Percentiles rank a stretch among this genome's conserved stretches.
phyloP scores from a whole-genome alignment of 2,888 invertebrate genomes.

The Clusia tigrina region DNA sequence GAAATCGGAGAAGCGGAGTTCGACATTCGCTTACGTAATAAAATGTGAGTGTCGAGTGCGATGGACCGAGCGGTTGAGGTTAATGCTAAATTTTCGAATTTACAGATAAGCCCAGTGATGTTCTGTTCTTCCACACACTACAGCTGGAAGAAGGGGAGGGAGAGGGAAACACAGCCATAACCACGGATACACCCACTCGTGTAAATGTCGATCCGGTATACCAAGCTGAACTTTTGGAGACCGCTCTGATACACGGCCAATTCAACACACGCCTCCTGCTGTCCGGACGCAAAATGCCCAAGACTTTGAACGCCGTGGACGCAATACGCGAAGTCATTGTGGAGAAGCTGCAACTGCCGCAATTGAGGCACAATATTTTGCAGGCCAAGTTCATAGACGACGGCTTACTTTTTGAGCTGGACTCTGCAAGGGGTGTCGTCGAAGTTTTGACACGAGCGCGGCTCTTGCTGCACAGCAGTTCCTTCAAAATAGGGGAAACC shows the following conservation, averaged over 20 bases:
- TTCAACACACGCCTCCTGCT: conserved; percentile 17
- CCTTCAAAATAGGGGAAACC: conserved; percentile 14
- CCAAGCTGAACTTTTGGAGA: conserved; percentile 4
- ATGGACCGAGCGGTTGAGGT: no score
- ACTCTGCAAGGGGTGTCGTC: neutral
- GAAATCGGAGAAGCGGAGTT: no score
- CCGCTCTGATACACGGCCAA: neutral
- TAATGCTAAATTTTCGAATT: no score
- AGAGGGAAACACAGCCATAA: no score
- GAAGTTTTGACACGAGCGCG: conserved; percentile 18
- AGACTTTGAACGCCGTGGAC: conserved; percentile 19
- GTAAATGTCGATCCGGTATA: no score
- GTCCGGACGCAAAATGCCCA: neutral
- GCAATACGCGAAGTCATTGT: conserved; percentile 8
- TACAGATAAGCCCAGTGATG: no score
- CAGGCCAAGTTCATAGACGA: conserved; percentile 14
- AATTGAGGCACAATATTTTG: conserved; percentile 14
- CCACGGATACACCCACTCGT: no score
- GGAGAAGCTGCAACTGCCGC: conserved; percentile 15
- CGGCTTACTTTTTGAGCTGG: conserved; percentile 21
- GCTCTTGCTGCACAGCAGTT: neutral
- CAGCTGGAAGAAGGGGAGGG: no score
- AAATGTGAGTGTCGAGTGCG: no score
- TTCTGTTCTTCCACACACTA: no score
- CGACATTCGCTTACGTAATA: no score